These are phyloP conservation scores for Coluber constrictor DNA, from an alignment of 2,797 vertebrate genomes.

Conservation along the genomic window DNA sequence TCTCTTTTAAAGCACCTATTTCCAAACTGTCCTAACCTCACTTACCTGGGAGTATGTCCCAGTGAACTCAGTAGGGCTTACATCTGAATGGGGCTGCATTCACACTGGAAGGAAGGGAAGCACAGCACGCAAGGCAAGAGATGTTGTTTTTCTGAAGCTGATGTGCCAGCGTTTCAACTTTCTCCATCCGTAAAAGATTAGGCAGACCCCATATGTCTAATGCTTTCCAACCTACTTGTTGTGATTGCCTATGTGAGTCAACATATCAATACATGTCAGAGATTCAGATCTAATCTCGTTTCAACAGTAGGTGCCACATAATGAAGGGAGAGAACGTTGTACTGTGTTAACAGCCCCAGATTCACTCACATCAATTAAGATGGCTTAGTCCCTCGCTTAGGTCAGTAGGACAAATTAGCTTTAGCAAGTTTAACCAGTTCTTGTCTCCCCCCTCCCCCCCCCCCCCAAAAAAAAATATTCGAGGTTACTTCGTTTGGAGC, in stretches of 20 bases:
- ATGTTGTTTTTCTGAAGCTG: not conserved
- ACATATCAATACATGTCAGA: not conserved
- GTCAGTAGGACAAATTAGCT: not conserved
- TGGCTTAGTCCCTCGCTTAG: not conserved
- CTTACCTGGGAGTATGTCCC: not conserved
- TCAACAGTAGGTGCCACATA: not conserved
- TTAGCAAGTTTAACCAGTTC: not conserved
- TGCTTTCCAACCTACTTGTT: not conserved
- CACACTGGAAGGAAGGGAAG: not conserved
- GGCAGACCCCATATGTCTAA: not conserved
- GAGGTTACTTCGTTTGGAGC: not conserved
- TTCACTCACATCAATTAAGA: not conserved
- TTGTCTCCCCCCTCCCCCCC: fast-evolving
- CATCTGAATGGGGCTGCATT: not conserved
- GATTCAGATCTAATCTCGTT: not conserved
- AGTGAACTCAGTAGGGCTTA: not conserved
- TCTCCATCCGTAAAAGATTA: not conserved
- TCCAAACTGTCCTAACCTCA: not conserved
- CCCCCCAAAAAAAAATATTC: not conserved
- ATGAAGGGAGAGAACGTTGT: not conserved
- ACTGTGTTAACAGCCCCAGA: not conserved
- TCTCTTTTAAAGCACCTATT: not conserved
- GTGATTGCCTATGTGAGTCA: not conserved
- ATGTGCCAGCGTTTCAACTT: not conserved
- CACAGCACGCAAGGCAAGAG: not conserved